Percentiles rank a stretch among this genome's conserved stretches.
phyloP scores from a whole-genome alignment of 2,113 vertebrate genomes.

The Pogona vitticeps region DNA sequence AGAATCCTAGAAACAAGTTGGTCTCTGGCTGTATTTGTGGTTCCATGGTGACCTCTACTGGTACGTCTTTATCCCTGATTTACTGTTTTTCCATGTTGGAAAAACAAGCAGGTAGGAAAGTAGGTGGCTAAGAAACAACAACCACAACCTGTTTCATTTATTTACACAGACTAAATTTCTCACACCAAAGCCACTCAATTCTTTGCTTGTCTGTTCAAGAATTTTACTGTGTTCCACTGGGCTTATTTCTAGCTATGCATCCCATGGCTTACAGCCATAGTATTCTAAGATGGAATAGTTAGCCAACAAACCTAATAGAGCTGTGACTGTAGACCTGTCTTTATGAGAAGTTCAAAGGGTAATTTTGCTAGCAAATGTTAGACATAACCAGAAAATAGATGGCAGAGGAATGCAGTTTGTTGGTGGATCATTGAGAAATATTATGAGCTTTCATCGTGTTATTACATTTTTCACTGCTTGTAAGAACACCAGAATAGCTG shows the following conservation, averaged over 20 bases:
- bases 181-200: neutral
- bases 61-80: neutral
- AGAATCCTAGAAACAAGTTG: neutral
- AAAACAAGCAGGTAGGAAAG: neutral
- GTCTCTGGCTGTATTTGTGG: neutral
- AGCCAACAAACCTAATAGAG: neutral
- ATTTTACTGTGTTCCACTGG: neutral
- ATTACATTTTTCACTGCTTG: too few relatives aligned
- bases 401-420: too few relatives aligned
- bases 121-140: fast-evolving
- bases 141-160: neutral
- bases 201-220: neutral
- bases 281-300: neutral
- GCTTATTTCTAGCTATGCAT: neutral
- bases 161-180: neutral
- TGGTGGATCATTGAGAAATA: too few relatives aligned
- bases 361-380: too few relatives aligned
- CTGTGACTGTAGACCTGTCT: too few relatives aligned
- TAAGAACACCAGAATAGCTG: neutral
- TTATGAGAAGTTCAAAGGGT: too few relatives aligned
- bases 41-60: neutral
- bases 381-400: too few relatives aligned
- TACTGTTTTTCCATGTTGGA: neutral
- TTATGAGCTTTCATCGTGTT: too few relatives aligned
- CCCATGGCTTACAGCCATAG: neutral